Percentiles rank a stretch among this genome's conserved stretches.
Evolutionary conservation across 92 coral and sea anemone genomes (phyloP).

Genomic region (Porites rus): DNA sequence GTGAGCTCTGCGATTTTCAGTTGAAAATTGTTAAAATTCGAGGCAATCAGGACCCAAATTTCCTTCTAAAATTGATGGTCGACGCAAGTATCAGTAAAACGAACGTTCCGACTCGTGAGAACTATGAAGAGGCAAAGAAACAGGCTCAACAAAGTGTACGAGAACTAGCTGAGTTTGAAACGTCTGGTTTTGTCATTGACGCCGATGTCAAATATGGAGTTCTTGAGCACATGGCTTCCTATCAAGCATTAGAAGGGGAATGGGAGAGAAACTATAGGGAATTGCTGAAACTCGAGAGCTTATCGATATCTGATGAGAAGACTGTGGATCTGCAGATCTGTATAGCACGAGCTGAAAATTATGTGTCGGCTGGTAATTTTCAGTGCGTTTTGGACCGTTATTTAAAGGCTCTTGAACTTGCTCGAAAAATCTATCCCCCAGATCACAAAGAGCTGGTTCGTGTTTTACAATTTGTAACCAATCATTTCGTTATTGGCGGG

Average conservation of each 20-base stretch:
- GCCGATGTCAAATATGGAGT: no score
- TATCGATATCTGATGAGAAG: not conserved
- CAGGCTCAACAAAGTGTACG: not conserved
- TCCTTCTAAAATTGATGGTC: not conserved
- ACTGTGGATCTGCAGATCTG: not conserved
- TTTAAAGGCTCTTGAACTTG: not conserved
- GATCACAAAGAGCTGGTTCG: not conserved
- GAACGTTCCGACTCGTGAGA: not conserved
- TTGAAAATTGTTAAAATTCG: no score
- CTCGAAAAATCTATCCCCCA: conserved; percentile 1
- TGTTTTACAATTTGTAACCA: not conserved
- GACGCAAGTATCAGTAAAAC: not conserved
- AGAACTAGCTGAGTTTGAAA: not conserved
- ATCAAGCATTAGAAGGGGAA: not conserved
- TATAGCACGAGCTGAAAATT: conserved; percentile 5
- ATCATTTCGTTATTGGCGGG: not conserved
- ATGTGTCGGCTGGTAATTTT: not conserved
- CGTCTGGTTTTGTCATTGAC: no score
- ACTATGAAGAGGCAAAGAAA: not conserved
- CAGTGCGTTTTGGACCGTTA: not conserved
- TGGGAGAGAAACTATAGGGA: conserved; percentile 14
- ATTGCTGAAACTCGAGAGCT: not conserved
- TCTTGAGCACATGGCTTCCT: conserved; percentile 9
- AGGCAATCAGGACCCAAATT: no score
- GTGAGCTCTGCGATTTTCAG: not conserved